Base-by-base conservation (phyloP, 2,888 invertebrate genomes). In the Thereva unica region DNA sequence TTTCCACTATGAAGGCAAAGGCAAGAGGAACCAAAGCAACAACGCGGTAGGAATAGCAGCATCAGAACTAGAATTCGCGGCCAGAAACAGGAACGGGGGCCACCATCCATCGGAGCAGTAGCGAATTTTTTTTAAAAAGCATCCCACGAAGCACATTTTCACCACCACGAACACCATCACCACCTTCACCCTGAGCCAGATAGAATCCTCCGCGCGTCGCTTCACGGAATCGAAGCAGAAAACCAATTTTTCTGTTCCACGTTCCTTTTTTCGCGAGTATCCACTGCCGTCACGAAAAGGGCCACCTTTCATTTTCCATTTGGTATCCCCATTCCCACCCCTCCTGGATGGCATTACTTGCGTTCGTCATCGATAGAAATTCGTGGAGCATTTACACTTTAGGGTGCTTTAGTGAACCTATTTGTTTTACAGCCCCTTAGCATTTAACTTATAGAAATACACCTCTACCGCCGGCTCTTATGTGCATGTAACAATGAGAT, bases 191-290 rank as follows among this genome's bases (percentile, higher is more conserved):
- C 42, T 40, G 34, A 10, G 12, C 38, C 53, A 53, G 6, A 64
- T 53, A 41, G 45, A 53, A 42, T 44, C 12, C 53, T 53, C 53
- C 44, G 41, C 53, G 53, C 53, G 52, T 34, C 41, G 41, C 41
- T 42, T 50, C 53, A 53, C 64, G 52, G 52, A 64, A 64, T 64
- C 53, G 64, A 64, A 64, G 53, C 53, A 64, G 64, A 64, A 64
- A 64, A 64, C 64, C 64, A 64, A 64, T 64, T 64, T 64, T 64
- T 64, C 64, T 64, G 64, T 64, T 64, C 64, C 64, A 53, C 64
- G 52, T 64, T 64, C 64, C 64, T 64, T 64, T 64, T 64, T 64
- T 52, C 53, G 44, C 52, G 64, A 64, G 64, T 57, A 45, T 56
- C 55, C 42, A 47, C 50, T 12, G 49, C 61, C 50, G 50, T 44